phyloP scores from a whole-genome alignment of 2,888 invertebrate species.

The Linhomoeus sp. region DNA sequence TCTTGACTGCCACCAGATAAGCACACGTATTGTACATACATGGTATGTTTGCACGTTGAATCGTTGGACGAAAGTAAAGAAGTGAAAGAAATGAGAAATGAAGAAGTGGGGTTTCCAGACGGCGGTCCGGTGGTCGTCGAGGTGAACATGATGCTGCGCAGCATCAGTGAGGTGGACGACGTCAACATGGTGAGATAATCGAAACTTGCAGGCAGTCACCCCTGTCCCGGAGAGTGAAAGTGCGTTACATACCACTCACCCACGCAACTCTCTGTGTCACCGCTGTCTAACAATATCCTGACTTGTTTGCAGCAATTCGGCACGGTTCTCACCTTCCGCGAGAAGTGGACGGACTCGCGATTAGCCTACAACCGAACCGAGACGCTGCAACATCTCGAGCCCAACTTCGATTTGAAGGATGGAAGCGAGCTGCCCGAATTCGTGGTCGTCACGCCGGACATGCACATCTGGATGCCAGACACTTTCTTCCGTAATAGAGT shows the following conservation, averaged over 20 bases:
- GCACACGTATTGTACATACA: too few species aligned
- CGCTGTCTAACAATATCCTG: too few species aligned
- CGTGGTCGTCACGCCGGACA: neutral
- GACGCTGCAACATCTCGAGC: too few species aligned
- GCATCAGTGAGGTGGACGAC: conserved; percentile 94
- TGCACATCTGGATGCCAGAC: conserved; percentile 73
- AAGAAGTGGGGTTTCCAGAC: too few species aligned
- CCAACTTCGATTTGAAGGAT: neutral
- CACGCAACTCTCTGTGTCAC: too few species aligned
- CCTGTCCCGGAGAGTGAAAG: too few species aligned
- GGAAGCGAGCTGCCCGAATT: conserved; percentile 14
- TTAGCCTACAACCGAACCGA: conserved; percentile 12
- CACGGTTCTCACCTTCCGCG: conserved; percentile 9
- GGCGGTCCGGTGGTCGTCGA: conserved; percentile 75
- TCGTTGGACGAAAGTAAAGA: too few species aligned
- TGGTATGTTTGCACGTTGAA: too few species aligned
- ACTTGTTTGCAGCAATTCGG: conserved; percentile 8
- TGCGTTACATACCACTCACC: too few species aligned
- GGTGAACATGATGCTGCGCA: conserved; percentile 93
- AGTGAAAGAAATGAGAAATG: too few species aligned
- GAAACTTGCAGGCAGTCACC: too few species aligned
- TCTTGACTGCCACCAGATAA: too few species aligned
- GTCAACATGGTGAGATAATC: conserved; percentile 99
- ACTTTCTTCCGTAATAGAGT: conserved; percentile 55
- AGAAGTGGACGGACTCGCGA: conserved; percentile 7